Evolutionary conservation across 1,140 invertebrate species (phyloP), one percentile per base, ranked within the genome.

Genomic region (Sminthurides bifidus): DNA sequence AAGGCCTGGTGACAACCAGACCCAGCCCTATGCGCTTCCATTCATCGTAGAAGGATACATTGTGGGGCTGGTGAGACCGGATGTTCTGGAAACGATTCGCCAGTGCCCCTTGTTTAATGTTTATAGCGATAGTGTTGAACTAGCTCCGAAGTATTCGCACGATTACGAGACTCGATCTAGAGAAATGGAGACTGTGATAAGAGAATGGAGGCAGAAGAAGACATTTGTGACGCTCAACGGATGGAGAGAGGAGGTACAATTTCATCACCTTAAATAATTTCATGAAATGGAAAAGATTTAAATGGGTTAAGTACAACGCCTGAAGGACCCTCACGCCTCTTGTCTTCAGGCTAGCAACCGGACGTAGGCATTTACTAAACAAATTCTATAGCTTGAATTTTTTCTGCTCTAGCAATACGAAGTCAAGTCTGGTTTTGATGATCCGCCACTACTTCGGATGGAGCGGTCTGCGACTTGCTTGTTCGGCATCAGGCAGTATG

Each of bases 401-500:
- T 19, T 12, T 21, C 21, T 10, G 21, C 10, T 76, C 63, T 66
- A 86, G 79, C 88, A 81, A 72, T 89, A 87, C 70, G 85, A 88
- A 72, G 86, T 94, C 15, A 81, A 83, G 64, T 77, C 79, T 64
- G 76, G 73, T 66, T 84, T 80, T 66, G 76, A 76, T 58, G 80
- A 80, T 61, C 76, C 76, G 64, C 80, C 82, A 51, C 73, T 90
- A 12, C 74, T 93, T 65, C 85, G 90, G 73, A 89, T 95, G 82
- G 91, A 95, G 70, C 76, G 91, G 61, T 87, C 86, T 59, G 89
- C 87, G 33, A 86, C 87, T 48, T 89, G 89, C 72, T 73, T 94
- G 51, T 92, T 96, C 78, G 92, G 92, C 37, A 84, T 92, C 64
- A 80, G 85, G 60, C 89, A 90, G 69, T 95, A 92, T 73, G 92